Conservation (phyloP, 2,888 invertebrate species). For the Brachyptera putata region DNA sequence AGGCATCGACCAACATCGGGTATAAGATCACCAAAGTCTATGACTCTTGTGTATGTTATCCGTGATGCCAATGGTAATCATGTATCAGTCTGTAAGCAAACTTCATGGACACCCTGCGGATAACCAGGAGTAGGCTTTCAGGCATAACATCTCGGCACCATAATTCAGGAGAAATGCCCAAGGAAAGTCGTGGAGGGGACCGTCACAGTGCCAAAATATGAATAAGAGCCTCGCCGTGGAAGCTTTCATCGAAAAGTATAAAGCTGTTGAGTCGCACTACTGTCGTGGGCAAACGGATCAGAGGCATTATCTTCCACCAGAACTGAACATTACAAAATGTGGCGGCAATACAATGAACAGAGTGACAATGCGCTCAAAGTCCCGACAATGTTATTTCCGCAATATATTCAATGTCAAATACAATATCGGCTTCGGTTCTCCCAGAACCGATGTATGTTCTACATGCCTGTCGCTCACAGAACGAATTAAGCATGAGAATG, state of each 20-base stretch:
- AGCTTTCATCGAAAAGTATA: background rate
- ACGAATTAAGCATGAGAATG: conserved; percentile 22
- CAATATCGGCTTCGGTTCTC: conserved; percentile 7
- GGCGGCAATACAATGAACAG: conserved; percentile 19
- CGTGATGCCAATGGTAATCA: background rate
- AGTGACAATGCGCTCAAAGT: conserved; percentile 11
- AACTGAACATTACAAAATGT: conserved; percentile 26
- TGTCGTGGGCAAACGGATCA: conserved; percentile 22
- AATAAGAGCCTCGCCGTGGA: background rate
- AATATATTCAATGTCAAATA: conserved; percentile 6
- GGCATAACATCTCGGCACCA: background rate
- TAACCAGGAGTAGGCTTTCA: background rate
- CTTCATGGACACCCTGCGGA: background rate
- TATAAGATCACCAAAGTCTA: background rate
- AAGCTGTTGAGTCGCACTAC: conserved; percentile 20
- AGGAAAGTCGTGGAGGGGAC: background rate
- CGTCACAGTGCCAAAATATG: background rate
- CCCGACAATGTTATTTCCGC: background rate
- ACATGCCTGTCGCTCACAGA: conserved; percentile 25
- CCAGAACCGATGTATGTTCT: conserved; percentile 27
- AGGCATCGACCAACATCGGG: background rate
- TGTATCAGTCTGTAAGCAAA: background rate
- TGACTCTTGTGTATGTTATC: background rate
- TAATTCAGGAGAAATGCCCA: background rate
- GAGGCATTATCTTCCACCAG: conserved; percentile 26